Base-by-base conservation (phyloP, 2,113 vertebrate genomes). In the Galbula dea region DNA sequence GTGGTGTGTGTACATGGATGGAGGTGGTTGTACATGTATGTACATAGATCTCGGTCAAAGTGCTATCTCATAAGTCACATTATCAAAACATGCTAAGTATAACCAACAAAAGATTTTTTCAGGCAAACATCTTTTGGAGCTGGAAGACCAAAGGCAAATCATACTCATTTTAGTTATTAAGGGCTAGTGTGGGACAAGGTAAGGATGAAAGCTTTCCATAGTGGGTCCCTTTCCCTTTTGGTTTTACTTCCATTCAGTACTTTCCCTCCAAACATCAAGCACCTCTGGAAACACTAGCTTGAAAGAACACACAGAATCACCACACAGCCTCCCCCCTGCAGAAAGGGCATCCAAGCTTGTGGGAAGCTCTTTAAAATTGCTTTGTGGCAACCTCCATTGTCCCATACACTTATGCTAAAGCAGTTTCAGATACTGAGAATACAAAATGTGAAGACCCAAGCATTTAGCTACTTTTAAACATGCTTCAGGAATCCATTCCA, bases 11-110 rank as follows among this genome's bases (percentile, higher is more conserved):
- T 95, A 97, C 57, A 69, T 96, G 96, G 89, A 93, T 97, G 89
- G 69, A 93, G 79, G 92, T 96, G 94, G 82, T 94, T 93, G 94
- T 59, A 95, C 88, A 78, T 94, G 91, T 88, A 94, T 97, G 80
- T 90, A 88, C 95, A 95, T 96, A 97, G 97, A 96, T 91, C 95
- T 97, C 88, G 89, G 96, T 66, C 96, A 83, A 95, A 92, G 86
- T 89, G 85, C 61, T 91, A 93, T 59, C 93, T 94, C 54, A 67
- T 90, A 91, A 93, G 94, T 97, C 96, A 97, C 95, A 95, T 97
- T 97, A 97, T 96, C 97, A 98, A 98, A 97, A 98, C 98, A 98
- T 98, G 97, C 97, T 86, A 96, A 97, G 95, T 93, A 97, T 95
- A 97, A 96, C 94, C 89, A 97, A 96, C 94, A 94, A 93, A 96